Evolutionary conservation across 2,888 invertebrate species (phyloP).

Genomic region (Drosophila paracracens): DNA sequence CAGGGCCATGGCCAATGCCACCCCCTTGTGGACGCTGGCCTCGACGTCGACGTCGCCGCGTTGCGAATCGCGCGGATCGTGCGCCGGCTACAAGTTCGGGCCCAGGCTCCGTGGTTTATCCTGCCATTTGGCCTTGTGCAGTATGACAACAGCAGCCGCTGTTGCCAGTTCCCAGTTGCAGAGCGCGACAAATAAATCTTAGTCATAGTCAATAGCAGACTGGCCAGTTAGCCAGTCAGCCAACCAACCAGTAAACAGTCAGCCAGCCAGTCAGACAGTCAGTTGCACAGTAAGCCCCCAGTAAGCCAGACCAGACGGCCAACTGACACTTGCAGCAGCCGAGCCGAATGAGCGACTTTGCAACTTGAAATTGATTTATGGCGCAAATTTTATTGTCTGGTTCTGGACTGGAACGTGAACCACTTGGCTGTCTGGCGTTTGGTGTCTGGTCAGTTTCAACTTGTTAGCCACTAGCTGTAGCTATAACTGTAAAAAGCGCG

Average conservation of each 20-base stretch:
- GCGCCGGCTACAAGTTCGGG: slow-evolving; percentile 51
- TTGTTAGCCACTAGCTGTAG: slow-evolving; percentile 70
- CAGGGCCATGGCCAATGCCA: slow-evolving; percentile 71
- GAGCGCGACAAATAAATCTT: slow-evolving; percentile 80
- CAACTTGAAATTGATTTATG: slow-evolving; percentile 78
- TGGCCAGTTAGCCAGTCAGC: slow-evolving; percentile 42
- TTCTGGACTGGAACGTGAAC: slow-evolving; percentile 49
- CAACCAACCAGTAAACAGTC: slow-evolving; percentile 25
- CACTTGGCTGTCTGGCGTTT: slow-evolving; percentile 40
- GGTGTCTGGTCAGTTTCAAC: slow-evolving; percentile 56
- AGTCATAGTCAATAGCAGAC: slow-evolving; percentile 61
- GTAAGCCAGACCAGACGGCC: slow-evolving; percentile 35
- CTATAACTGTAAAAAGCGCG: slow-evolving; percentile 69
- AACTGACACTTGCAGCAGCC: slow-evolving; percentile 66
- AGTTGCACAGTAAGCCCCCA: slow-evolving; percentile 14
- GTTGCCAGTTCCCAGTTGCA: slow-evolving; percentile 81
- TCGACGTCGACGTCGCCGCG: slow-evolving; percentile 44
- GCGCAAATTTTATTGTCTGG: slow-evolving; percentile 78
- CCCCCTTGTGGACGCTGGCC: slow-evolving; percentile 45
- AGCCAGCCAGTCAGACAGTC: slow-evolving; percentile 32
- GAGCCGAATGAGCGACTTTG: slow-evolving; percentile 53
- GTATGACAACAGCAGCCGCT: slow-evolving; percentile 84
- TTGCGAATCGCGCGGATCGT: slow-evolving; percentile 37
- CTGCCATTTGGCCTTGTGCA: slow-evolving; percentile 83
- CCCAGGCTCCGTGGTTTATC: slow-evolving; percentile 84